Evolutionary conservation across 2,888 invertebrate genomes (phyloP).

Genomic region (Alcis repandata): DNA sequence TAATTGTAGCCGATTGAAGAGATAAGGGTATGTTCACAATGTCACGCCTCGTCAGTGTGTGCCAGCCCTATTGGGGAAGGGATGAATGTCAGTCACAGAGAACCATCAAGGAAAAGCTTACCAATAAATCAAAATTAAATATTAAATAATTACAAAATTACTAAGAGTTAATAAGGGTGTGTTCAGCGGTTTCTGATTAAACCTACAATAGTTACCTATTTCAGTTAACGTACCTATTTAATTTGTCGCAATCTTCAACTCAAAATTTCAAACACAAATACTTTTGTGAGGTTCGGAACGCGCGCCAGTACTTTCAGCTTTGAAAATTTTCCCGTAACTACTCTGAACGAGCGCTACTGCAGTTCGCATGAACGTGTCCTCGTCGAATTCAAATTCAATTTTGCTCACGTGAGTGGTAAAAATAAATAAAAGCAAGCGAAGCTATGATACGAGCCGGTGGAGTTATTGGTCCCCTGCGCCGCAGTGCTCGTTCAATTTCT

Average conservation of each 20-base stretch:
- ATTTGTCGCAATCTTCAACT: too few species aligned
- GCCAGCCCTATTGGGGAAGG: constrained; percentile 32
- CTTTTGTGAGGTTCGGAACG: background rate
- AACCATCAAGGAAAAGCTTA: constrained; percentile 23
- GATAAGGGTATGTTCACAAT: constrained; percentile 68
- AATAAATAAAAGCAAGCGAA: constrained; percentile 82
- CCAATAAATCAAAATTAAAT: background rate
- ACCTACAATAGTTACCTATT: too few species aligned
- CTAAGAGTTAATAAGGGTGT: too few species aligned
- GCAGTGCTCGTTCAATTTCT: constrained; percentile 85
- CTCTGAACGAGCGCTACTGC: constrained; percentile 35
- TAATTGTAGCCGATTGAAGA: constrained; percentile 67
- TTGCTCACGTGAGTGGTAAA: constrained; percentile 84
- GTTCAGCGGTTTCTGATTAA: too few species aligned
- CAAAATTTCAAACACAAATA: background rate
- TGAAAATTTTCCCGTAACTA: constrained; percentile 7
- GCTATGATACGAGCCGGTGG: constrained; percentile 85
- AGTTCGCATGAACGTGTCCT: constrained; percentile 64
- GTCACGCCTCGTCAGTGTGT: constrained; percentile 68
- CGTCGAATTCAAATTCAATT: constrained; percentile 79
- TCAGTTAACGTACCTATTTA: too few species aligned
- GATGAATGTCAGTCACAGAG: constrained; percentile 18
- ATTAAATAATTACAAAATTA: too few species aligned
- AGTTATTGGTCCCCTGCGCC: constrained; percentile 85
- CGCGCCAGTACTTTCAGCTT: constrained; percentile 2